Evolutionary conservation across 2,888 invertebrate species (phyloP).

Genomic region (Platerodrilus igneus): DNA sequence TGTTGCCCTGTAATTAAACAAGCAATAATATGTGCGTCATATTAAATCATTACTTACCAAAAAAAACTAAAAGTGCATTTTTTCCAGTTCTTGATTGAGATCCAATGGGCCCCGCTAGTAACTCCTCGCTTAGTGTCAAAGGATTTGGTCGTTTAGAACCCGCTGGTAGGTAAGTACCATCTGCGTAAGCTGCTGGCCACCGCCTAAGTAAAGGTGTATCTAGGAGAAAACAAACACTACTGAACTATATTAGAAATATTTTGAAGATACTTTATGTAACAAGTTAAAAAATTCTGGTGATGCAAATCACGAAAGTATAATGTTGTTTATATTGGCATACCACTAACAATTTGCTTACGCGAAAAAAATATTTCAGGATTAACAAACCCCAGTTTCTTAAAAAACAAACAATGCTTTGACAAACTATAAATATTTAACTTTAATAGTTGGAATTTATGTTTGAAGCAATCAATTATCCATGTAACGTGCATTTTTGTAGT

Average conservation of each 20-base stretch:
- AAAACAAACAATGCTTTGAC: too few species aligned
- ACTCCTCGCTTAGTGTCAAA: constrained; percentile 48
- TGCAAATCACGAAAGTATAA: too few species aligned
- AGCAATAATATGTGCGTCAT: background rate
- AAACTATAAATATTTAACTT: too few species aligned
- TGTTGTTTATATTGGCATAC: too few species aligned
- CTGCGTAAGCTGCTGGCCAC: constrained; percentile 53
- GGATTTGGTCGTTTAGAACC: constrained; percentile 53
- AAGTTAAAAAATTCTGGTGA: too few species aligned
- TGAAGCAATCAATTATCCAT: too few species aligned
- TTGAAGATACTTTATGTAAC: background rate
- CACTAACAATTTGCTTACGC: too few species aligned
- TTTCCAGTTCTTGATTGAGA: constrained; percentile 49
- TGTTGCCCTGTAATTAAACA: constrained; percentile 53
- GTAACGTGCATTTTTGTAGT: too few species aligned
- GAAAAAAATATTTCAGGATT: too few species aligned
- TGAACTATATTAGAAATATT: background rate
- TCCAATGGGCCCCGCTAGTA: constrained; percentile 48
- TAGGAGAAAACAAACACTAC: constrained; percentile 29
- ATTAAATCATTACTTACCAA: constrained; percentile 45
- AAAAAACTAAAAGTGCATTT: constrained; percentile 57
- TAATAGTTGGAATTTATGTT: too few species aligned
- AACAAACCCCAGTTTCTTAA: too few species aligned
- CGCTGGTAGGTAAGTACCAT: constrained; percentile 54
- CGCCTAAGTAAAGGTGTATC: constrained; percentile 53